Evolutionary conservation across 2,888 invertebrate genomes (phyloP).

Genomic region (Dione vanillae): DNA sequence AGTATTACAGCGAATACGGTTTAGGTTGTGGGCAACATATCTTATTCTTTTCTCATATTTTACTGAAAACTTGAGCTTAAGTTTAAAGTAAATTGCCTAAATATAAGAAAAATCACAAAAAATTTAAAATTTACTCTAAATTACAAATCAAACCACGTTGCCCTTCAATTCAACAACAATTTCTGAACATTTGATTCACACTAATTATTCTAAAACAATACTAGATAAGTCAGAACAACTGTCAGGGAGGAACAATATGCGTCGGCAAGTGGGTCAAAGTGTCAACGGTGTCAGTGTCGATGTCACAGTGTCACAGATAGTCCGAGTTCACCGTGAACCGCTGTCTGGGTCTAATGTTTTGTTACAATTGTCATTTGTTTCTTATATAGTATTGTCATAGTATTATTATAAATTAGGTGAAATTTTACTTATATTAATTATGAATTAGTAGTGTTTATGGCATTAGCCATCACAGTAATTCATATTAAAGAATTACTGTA

Average conservation of each 20-base stretch:
- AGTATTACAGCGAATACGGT: too few species aligned
- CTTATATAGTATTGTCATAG: neutral
- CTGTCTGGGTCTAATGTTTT: constrained; percentile 30
- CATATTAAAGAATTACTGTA: too few species aligned
- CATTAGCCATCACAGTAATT: too few species aligned
- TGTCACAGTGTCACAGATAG: constrained; percentile 53
- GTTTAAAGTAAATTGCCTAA: too few species aligned
- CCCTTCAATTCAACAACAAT: neutral
- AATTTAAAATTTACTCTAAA: neutral
- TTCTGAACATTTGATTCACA: neutral
- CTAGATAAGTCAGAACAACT: constrained; percentile 27
- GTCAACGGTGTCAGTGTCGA: constrained; percentile 60
- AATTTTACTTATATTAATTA: neutral
- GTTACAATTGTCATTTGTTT: constrained; percentile 2
- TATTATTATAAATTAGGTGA: neutral
- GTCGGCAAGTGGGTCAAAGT: constrained; percentile 71
- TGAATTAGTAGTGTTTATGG: too few species aligned
- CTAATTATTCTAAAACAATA: constrained; percentile 17
- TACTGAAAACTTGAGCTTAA: neutral
- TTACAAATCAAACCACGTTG: neutral
- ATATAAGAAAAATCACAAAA: neutral
- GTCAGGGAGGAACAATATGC: constrained; percentile 63
- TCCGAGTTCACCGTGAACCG: constrained; percentile 46
- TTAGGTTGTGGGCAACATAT: too few species aligned
- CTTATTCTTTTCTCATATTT: too few species aligned